Evolutionary conservation across 2,797 vertebrate species (phyloP), one percentile per base, ranked within the genome.

Genomic region (Cirrhinus molitorella): DNA sequence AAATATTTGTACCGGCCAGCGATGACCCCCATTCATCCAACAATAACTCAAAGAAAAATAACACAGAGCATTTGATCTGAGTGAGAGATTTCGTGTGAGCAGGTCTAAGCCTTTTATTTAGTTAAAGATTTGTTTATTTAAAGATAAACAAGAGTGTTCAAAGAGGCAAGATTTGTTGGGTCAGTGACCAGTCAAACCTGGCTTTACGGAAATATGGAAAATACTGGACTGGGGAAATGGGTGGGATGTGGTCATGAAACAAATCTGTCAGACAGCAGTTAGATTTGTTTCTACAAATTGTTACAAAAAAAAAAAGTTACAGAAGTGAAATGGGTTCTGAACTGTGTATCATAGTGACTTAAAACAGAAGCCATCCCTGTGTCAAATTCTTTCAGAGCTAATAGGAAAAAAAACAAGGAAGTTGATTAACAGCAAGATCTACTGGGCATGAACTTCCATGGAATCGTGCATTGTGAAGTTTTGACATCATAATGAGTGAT

Each of bases 401-500:
- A 67, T 55, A 43, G 6, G 6, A 43, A 19, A 80, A 75, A 59
- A 78, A 83, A 82, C 65, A 63, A 77, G 53, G 40, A 76, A 53
- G 77, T 45, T 86, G 81, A 86, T 80, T 83, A 85, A 85, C 57
- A 84, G 79, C 81, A 73, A 49, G 57, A 8, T 61, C 73, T 85
- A 53, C 73, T 66, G 68, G 81, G 72, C 74, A 85, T 34, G 51
- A 77, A 70, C 85, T 80, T 86, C 73, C 74, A 82, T 55, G 34
- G 57, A 73, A 76, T 57, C 43, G 68, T 72, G 81, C 43, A 85
- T 81, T 87, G 59, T 85, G 81, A 87, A 81, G 83, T 85, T 84
- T 84, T 86, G 51, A 86, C 86, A 87, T 84, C 84, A 86, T 47
- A 49, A 82, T 85, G 86, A 88, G 70, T 87, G 85, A 87, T 87